Conservation (phyloP, 2,113 vertebrate genomes). For the Macrotis lagotis region DNA sequence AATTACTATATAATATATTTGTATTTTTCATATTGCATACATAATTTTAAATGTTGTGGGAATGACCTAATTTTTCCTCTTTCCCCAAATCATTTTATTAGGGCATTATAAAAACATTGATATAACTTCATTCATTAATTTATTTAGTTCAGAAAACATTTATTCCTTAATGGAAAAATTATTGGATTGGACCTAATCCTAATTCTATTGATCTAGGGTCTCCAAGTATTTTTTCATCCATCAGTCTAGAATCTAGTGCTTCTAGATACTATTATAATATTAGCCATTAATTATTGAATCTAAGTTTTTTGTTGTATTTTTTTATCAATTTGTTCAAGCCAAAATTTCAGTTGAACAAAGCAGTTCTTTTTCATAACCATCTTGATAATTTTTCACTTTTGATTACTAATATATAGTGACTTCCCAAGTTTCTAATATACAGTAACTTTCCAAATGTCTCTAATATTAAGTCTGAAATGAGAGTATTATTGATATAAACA, state of each 20-base stretch:
- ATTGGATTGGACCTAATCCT: rapidly evolving
- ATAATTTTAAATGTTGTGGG: neutral
- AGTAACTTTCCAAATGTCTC: slow-evolving; percentile 29
- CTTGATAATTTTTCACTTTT: slow-evolving; percentile 34
- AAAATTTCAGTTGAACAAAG: slow-evolving; percentile 47
- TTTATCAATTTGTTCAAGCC: neutral
- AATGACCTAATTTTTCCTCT: rapidly evolving
- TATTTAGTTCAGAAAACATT: neutral
- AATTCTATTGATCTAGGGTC: rapidly evolving
- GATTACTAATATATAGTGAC: slow-evolving; percentile 59
- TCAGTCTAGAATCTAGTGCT: neutral
- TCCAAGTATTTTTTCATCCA: too few relatives aligned
- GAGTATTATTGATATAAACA: slow-evolving; percentile 58
- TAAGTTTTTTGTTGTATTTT: neutral
- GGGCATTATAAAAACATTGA: neutral
- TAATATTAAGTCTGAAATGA: slow-evolving; percentile 25
- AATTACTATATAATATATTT: neutral
- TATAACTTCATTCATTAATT: neutral
- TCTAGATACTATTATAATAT: neutral
- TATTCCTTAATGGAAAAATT: too few relatives aligned
- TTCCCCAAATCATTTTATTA: neutral
- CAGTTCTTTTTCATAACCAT: slow-evolving; percentile 27
- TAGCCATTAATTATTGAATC: neutral
- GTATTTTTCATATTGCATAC: neutral
- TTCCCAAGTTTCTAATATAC: slow-evolving; percentile 55